Base-by-base conservation (phyloP, 2,888 invertebrate species). In the Ectobius pallidus region DNA sequence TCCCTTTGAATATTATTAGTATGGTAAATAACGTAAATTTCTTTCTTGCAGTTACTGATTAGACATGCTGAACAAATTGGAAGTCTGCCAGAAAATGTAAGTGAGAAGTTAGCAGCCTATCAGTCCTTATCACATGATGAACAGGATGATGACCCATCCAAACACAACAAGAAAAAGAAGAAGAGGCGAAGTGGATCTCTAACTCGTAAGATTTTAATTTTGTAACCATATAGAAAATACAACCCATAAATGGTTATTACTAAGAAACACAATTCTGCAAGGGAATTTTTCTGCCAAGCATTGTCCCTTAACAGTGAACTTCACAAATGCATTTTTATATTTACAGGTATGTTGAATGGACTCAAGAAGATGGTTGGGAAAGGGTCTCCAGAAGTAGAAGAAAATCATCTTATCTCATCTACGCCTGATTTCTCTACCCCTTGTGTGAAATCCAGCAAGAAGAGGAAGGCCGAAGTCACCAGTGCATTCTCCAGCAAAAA, bases 121-220 rank as follows among this genome's bases (percentile, higher is more conserved):
- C 32, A 34, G n/a, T 46, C 62, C 3, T n/a, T 46, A 7, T 46
- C 62, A 7, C 49, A 39, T 22, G 39, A 61, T 32, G 49, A 49
- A 14, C 44, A 27, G 25, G 22, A 46, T 25, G 18, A 30, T 52
- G 39, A 52, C 76, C 27, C 85, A 87, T 76, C 81, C 86, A 11
- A 85, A 86, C 52, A 86, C 65, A 76, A 86, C 75, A 85, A 85
- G 16, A 88, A 89, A 77, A 87, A 86, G 80, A 90, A 91, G 81
- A 94, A 93, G 82, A 93, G 94, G 83, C 87, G 94, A 80, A 87
- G 95, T 87, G 94, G 94, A 78, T 95, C 95, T 78, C 86, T 95
- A 77, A 94, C 94, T 84, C 88, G 95, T 93, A 87, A 87, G 86
- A 81, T 42, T 32, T 34, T 34, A 34, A 34, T 34, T 7, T 34